A percentile compares a stretch with the other conserved stretches of the same genome.
Conservation (phyloP, 1,140 invertebrate species). For the Battus philenor region DNA sequence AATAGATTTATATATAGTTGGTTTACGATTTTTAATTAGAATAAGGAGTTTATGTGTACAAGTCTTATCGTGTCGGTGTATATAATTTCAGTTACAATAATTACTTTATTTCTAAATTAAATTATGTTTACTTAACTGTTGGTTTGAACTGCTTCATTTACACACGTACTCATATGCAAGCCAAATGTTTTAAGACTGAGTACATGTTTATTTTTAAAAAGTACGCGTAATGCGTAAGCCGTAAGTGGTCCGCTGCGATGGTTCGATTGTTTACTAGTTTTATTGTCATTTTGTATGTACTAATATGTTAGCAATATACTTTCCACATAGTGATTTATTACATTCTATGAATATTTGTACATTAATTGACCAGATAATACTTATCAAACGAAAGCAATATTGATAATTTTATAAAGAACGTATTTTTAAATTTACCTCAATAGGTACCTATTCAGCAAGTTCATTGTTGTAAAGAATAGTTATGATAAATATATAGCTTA, state of each 20-base stretch:
- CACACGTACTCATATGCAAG: conserved; percentile 62
- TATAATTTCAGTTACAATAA: conserved; percentile 24
- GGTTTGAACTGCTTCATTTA: conserved; percentile 43
- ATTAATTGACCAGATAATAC: conserved; percentile 6
- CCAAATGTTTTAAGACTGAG: conserved; percentile 73
- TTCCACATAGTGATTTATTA: conserved; percentile 1
- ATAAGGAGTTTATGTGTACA: conserved; percentile 36
- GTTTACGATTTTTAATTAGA: conserved; percentile 35
- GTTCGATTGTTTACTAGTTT: background rate
- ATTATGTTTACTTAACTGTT: conserved; percentile 37
- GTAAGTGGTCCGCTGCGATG: background rate
- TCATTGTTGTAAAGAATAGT: conserved; percentile 28
- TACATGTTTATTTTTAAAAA: conserved; percentile 45
- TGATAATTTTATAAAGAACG: conserved; percentile 1
- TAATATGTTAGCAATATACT: background rate
- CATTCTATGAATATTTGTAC: conserved; percentile 3
- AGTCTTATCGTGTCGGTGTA: conserved; percentile 38
- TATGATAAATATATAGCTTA: conserved; percentile 41
- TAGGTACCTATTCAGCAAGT: conserved; percentile 18
- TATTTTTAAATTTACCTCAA: conserved; percentile 7
- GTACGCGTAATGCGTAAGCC: conserved; percentile 8
- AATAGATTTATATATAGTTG: conserved; percentile 42
- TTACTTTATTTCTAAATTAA: conserved; percentile 30
- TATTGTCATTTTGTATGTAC: conserved; percentile 7
- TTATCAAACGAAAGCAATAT: conserved; percentile 11